These are phyloP conservation scores for Lasius platythorax DNA, from an alignment of 2,888 invertebrate species.

Conservation along the genomic window DNA sequence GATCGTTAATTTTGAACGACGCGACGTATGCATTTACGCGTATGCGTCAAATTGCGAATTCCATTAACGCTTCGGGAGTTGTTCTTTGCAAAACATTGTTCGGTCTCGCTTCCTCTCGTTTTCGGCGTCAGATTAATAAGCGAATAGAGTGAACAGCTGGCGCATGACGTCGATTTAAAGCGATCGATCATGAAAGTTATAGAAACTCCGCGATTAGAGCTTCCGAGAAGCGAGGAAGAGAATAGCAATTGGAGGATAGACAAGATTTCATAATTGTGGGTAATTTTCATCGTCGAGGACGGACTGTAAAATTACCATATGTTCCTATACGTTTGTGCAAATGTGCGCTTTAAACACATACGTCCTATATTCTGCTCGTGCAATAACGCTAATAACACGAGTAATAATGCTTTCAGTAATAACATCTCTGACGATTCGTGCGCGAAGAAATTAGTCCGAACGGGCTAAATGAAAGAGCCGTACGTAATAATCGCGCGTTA, in stretches of 20 bases:
- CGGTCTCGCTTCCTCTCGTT: conserved; percentile 2
- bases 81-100: not conserved
- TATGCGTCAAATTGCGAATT: not conserved
- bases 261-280: conserved; percentile 30
- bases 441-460: conserved; percentile 6
- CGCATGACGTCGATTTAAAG: conserved; percentile 31
- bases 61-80: not conserved
- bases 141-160: conserved; percentile 26
- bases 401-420: conserved; percentile 11
- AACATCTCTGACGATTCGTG: conserved; percentile 5
- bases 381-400: not conserved
- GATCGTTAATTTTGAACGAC: not conserved
- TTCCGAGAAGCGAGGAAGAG: conserved; percentile 2
- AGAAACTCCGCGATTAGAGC: conserved; percentile 21
- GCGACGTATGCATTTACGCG: too few species aligned
- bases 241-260: not conserved
- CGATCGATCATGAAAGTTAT: conserved; percentile 38
- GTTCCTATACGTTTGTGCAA: not conserved
- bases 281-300: not conserved
- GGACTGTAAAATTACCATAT: not conserved
- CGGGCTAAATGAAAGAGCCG: not conserved
- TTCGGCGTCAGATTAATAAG: conserved; percentile 45
- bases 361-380: not conserved
- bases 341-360: not conserved
- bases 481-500: conserved; percentile 26